These are phyloP conservation scores for Anoplolepis gracilipes DNA, from an alignment of 1,140 invertebrate genomes.

Conservation along the genomic window DNA sequence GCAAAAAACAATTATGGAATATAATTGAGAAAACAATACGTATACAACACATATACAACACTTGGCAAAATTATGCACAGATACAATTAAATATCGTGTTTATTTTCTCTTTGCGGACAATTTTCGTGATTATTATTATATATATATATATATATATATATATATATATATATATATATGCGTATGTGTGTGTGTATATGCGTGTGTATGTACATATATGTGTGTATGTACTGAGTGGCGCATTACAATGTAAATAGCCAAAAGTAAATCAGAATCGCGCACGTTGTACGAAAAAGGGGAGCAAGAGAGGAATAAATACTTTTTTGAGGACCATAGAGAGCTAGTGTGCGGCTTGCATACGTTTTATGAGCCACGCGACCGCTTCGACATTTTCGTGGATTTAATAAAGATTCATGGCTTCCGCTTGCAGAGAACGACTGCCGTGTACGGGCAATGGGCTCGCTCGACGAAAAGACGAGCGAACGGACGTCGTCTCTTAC, in stretches of 20 bases:
- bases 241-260: slow-evolving; percentile 47
- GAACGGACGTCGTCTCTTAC: slow-evolving; percentile 44
- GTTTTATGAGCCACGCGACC: slow-evolving; percentile 72
- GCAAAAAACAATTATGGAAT: background rate
- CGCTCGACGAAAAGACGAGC: slow-evolving; percentile 40
- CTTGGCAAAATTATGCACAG: too few relatives aligned
- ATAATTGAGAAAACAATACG: too few relatives aligned
- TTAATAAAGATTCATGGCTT: slow-evolving; percentile 78
- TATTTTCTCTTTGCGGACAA: slow-evolving; percentile 30
- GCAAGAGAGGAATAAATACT: slow-evolving; percentile 64
- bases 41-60: too few relatives aligned
- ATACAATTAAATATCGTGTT: slow-evolving; percentile 27
- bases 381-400: slow-evolving; percentile 73
- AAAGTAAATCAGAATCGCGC: slow-evolving; percentile 58
- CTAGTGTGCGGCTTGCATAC: too few relatives aligned
- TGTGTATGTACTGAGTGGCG: slow-evolving; percentile 19
- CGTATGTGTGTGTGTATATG: too few relatives aligned
- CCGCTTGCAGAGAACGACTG: slow-evolving; percentile 46
- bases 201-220: too few relatives aligned
- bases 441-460: slow-evolving; percentile 9
- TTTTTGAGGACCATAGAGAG: slow-evolving; percentile 38
- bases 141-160: background rate
- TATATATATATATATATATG: background rate
- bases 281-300: slow-evolving; percentile 2
- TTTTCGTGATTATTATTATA: slow-evolving; percentile 32